Evolutionary conservation across 1,140 invertebrate genomes (phyloP).

Genomic region (Hermetia illucens): DNA sequence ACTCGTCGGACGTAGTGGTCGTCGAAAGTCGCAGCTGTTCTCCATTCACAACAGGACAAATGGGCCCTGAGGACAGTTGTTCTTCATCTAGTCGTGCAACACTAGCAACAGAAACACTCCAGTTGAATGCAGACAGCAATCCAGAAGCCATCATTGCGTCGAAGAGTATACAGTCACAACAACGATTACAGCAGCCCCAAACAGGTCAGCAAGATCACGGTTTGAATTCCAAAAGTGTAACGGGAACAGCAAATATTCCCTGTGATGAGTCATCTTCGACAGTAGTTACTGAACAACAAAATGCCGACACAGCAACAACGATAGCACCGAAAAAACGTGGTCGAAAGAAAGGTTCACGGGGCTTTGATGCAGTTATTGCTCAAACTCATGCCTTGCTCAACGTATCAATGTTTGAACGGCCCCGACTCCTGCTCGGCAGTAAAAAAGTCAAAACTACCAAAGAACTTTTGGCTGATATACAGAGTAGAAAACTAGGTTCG

Average conservation of each 20-base stretch:
- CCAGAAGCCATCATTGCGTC: too few relatives aligned
- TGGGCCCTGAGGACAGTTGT: conserved; percentile 3
- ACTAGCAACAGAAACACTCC: too few relatives aligned
- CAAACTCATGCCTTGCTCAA: conserved; percentile 21
- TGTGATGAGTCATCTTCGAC: conserved; percentile 6
- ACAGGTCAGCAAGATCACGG: too few relatives aligned
- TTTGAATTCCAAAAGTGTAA: too few relatives aligned
- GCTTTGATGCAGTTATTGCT: conserved; percentile 28
- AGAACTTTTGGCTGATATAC: conserved; percentile 62
- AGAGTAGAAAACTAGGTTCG: conserved; percentile 38
- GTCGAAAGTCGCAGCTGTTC: not conserved
- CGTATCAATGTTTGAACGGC: conserved; percentile 15
- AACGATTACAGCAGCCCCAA: too few relatives aligned
- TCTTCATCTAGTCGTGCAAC: too few relatives aligned
- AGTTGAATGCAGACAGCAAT: too few relatives aligned
- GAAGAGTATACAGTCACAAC: too few relatives aligned
- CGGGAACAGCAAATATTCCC: not conserved
- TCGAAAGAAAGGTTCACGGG: conserved; percentile 55
- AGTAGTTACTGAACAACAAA: too few relatives aligned
- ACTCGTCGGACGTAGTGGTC: not conserved
- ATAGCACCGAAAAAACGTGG: conserved; percentile 40
- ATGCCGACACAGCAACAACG: too few relatives aligned
- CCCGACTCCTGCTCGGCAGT: conserved; percentile 29
- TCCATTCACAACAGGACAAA: not conserved
- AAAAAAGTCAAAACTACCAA: conserved; percentile 74